Percentiles rank a stretch among this genome's conserved stretches.
These are phyloP conservation scores for Aphis gossypii DNA, from an alignment of 1,140 invertebrate species.

Conservation along the genomic window DNA sequence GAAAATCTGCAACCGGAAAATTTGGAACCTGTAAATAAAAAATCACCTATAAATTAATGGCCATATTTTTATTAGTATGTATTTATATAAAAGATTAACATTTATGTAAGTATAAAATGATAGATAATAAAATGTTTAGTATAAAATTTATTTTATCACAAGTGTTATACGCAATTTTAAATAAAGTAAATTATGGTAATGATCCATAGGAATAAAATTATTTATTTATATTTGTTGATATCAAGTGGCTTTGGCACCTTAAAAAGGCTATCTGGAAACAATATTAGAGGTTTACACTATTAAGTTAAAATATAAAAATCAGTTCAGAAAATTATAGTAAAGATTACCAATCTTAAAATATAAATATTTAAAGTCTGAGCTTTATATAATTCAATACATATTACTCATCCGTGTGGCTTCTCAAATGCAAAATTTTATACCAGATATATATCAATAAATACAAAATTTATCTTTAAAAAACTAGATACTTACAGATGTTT, in stretches of 20 bases:
- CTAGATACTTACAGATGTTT: not conserved
- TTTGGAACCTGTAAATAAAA: slow-evolving; percentile 23
- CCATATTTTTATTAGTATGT: not conserved
- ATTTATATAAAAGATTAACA: not conserved
- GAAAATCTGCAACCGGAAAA: slow-evolving; percentile 47
- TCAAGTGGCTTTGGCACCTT: not conserved
- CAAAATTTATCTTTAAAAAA: not conserved
- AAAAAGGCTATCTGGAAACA: not conserved
- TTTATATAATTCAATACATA: too few relatives aligned
- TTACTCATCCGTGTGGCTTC: too few relatives aligned
- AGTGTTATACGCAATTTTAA: not conserved
- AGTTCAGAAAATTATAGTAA: not conserved
- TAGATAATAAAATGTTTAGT: not conserved
- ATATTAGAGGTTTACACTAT: not conserved
- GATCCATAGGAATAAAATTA: too few relatives aligned
- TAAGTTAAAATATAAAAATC: too few relatives aligned
- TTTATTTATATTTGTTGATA: not conserved
- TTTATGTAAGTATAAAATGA: not conserved
- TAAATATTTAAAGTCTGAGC: not conserved
- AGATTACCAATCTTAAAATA: not conserved
- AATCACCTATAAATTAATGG: not conserved
- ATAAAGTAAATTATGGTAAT: not conserved
- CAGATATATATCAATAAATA: not conserved
- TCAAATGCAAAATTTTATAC: not conserved
- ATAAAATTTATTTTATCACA: not conserved